Evolutionary conservation across 2,888 invertebrate species (phyloP).

Genomic region (Antitype chi): DNA sequence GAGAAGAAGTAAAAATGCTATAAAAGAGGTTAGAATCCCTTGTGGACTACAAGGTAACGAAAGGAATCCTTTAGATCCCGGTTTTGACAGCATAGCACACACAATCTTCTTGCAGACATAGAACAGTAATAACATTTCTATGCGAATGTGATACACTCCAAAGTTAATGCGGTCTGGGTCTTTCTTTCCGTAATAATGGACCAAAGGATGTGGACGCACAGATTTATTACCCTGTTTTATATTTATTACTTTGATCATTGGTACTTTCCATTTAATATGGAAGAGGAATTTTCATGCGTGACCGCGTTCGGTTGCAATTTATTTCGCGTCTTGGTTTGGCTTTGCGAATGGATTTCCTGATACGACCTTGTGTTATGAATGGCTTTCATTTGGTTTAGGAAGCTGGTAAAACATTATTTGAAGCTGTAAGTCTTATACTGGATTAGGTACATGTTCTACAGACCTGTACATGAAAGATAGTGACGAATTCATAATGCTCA

Average conservation of each 20-base stretch:
- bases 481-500: not conserved
- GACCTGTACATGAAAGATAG: not conserved
- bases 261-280: conserved; percentile 65
- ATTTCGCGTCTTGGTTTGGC: conserved; percentile 53
- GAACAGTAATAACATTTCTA: conserved; percentile 54
- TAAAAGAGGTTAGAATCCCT: not conserved
- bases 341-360: conserved; percentile 44
- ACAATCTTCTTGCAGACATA: conserved; percentile 40
- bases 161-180: conserved; percentile 67
- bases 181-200: conserved; percentile 67
- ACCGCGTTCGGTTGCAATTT: conserved; percentile 55
- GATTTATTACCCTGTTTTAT: conserved; percentile 68
- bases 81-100: conserved; percentile 38
- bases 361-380: conserved; percentile 31
- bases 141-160: conserved; percentile 61
- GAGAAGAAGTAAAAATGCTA: conserved; percentile 6
- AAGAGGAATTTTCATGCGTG: conserved; percentile 62
- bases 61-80: conserved; percentile 37
- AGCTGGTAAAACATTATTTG: conserved; percentile 14
- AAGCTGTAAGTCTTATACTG: not conserved
- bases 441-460: not conserved
- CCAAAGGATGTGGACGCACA: conserved; percentile 62
- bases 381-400: conserved; percentile 27
- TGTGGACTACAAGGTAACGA: conserved; percentile 28
- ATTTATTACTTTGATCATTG: conserved; percentile 69